Conservation (phyloP, 2,888 invertebrate genomes). For the Standfussiana lucernea region DNA sequence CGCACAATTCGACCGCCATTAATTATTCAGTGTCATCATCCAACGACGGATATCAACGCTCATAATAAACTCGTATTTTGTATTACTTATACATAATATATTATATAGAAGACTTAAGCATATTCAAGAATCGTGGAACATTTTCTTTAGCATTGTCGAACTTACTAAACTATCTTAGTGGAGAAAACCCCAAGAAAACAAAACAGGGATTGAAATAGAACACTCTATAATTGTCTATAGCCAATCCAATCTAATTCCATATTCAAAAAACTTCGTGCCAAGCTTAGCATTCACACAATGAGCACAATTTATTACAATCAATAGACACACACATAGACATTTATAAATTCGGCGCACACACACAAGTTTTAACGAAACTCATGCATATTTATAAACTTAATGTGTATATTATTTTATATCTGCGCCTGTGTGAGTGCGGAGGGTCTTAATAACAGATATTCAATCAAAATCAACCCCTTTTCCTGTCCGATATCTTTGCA, state of each 20-base stretch:
- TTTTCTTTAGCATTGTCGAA: background rate
- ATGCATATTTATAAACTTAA: conserved; percentile 90
- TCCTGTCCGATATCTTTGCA: conserved; percentile 88
- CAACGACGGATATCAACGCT: conserved; percentile 69
- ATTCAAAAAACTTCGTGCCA: conserved; percentile 45
- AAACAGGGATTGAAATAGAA: conserved; percentile 39
- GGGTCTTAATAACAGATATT: conserved; percentile 90
- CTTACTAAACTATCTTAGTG: background rate
- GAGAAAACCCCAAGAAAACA: background rate
- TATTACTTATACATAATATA: conserved; percentile 47
- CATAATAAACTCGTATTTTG: conserved; percentile 67
- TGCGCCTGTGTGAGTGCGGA: conserved; percentile 83
- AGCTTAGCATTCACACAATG: conserved; percentile 65
- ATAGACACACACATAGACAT: conserved; percentile 68
- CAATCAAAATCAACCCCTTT: conserved; percentile 90
- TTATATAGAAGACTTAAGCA: conserved; percentile 29
- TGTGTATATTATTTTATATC: conserved; percentile 89
- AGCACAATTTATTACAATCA: conserved; percentile 70
- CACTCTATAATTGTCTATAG: conserved; percentile 10
- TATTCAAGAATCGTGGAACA: conserved; percentile 21
- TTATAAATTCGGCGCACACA: conserved; percentile 76
- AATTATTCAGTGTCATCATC: conserved; percentile 84
- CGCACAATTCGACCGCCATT: conserved; percentile 78
- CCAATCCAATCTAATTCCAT: conserved; percentile 26
- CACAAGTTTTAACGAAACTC: conserved; percentile 86